phyloP scores from a whole-genome alignment of 2,113 vertebrate genomes.

The Mixornis gularis region DNA sequence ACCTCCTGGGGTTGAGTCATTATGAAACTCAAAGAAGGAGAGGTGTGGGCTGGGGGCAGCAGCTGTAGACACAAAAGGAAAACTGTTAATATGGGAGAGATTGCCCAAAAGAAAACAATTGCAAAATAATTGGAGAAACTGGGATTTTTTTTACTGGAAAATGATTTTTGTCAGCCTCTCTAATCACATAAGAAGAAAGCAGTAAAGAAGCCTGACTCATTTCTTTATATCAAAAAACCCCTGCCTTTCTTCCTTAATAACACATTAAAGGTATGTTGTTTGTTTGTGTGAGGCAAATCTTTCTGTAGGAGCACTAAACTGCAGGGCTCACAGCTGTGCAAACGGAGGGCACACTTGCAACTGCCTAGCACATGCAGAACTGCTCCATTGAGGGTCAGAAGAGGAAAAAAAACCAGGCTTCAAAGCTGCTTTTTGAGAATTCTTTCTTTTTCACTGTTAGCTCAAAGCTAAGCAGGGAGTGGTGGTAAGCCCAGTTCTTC shows the following conservation, averaged over 20 bases:
- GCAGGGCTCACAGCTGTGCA: slow-evolving; percentile 11
- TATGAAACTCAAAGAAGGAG: background rate
- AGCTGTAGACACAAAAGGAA: background rate
- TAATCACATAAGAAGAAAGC: background rate
- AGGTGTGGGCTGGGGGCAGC: background rate
- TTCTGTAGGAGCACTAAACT: background rate
- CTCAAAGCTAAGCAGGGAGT: background rate
- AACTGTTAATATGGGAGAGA: background rate
- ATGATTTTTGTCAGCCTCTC: background rate
- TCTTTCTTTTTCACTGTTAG: background rate
- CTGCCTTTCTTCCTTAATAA: background rate
- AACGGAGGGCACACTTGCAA: background rate
- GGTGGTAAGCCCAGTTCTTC: background rate
- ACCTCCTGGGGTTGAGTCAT: background rate
- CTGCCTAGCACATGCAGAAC: background rate
- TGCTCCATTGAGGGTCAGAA: background rate
- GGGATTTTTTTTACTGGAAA: background rate
- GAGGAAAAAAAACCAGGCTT: background rate
- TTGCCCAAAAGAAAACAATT: background rate
- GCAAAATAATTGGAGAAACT: background rate
- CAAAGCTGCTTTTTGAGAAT: background rate
- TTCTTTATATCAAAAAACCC: background rate
- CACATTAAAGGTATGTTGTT: background rate
- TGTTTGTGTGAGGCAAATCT: background rate
- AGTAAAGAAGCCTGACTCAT: background rate